phyloP scores from a whole-genome alignment of 2,888 invertebrate genomes.

The Seira musarum region DNA sequence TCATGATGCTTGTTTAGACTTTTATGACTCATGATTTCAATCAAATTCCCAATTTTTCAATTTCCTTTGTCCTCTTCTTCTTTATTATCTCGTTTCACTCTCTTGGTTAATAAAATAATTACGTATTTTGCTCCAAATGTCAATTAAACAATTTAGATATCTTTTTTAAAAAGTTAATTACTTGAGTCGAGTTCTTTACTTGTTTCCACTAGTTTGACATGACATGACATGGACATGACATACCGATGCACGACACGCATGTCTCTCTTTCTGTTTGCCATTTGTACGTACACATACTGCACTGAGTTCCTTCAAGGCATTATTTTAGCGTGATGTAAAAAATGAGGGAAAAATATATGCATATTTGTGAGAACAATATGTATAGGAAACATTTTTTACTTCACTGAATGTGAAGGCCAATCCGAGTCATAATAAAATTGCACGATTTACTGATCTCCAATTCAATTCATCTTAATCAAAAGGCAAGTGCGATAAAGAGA shows the following conservation, averaged over 20 bases:
- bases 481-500: conserved; percentile 1
- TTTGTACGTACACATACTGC: background rate
- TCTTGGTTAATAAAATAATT: conserved; percentile 12
- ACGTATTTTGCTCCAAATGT: conserved; percentile 5
- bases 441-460: conserved; percentile 1
- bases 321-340: conserved; percentile 5
- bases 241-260: background rate
- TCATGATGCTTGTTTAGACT: background rate
- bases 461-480: conserved; percentile 11
- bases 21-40: conserved; percentile 13
- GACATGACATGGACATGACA: conserved; percentile 2
- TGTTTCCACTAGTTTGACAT: background rate
- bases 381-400: background rate
- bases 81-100: background rate
- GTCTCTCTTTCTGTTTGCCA: background rate
- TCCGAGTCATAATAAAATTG: background rate
- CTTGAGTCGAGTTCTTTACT: background rate
- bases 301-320: background rate
- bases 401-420: conserved; percentile 14
- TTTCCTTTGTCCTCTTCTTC: background rate
- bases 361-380: background rate
- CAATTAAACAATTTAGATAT: conserved; percentile 3
- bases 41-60: background rate
- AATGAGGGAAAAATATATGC: background rate
- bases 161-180: background rate